These are phyloP conservation scores for Taenioides sp. DNA, from an alignment of 2,797 vertebrate genomes.

Conservation along the genomic window DNA sequence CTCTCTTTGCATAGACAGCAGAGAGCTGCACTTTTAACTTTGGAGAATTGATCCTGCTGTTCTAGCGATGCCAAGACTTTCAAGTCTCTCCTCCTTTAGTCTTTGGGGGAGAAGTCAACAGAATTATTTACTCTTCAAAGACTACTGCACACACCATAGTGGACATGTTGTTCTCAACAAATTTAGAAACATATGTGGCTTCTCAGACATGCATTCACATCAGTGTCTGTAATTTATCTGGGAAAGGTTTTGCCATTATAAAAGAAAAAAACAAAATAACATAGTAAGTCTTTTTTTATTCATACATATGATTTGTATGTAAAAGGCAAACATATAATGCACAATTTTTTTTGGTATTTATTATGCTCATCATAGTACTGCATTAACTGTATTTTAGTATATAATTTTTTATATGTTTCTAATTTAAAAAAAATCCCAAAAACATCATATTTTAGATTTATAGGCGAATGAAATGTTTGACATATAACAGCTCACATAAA, in stretches of 20 bases:
- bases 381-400: too few species aligned
- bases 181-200: background rate
- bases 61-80: constrained; percentile 65
- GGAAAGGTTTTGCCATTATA: background rate
- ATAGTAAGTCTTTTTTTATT: too few species aligned
- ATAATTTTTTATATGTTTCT: too few species aligned
- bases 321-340: background rate
- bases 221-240: background rate
- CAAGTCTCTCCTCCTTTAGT: constrained; percentile 45
- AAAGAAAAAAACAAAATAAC: background rate
- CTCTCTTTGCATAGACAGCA: constrained; percentile 68
- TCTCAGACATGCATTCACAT: too few species aligned
- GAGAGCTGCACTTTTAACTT: constrained; percentile 68
- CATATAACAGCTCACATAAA: background rate
- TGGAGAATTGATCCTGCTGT: constrained; percentile 66
- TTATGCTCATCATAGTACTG: background rate
- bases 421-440: too few species aligned
- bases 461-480: too few species aligned
- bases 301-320: too few species aligned
- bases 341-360: background rate
- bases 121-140: constrained; percentile 47
- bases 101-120: constrained; percentile 40
- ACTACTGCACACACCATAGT: constrained; percentile 33
- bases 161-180: constrained; percentile 34
- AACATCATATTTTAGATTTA: background rate